Base-by-base conservation (phyloP, 1,140 invertebrate species). In the Drosophila tropicalis region DNA sequence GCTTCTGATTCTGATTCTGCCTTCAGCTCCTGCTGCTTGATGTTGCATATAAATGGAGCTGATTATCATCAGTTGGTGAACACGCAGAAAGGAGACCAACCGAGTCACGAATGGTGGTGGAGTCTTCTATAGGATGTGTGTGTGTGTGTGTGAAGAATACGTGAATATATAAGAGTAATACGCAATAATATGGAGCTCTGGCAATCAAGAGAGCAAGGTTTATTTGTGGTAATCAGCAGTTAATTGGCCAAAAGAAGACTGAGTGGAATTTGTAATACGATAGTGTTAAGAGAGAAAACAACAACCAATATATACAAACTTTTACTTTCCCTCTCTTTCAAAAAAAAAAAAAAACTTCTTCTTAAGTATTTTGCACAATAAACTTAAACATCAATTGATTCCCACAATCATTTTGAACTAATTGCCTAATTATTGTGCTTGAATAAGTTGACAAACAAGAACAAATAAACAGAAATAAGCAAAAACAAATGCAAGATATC, bases 21-120 rank as follows among this genome's bases (percentile, higher is more conserved):
- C 44, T 51, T 51, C 44, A 51, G 44, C 22, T 65, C 57, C 51
- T 15, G 34, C 29, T 32, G 15, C 29, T 62, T 47, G 61, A 57
- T 73, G 72, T 72, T 78, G 83, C 84, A 83, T 86, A 86, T 87
- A 86, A 86, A 87, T 86, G 83, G 56, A 44, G 70, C 84, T 83
- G 83, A 87, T 87, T 87, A 87, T 83, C 84, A 65, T 51, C 15
- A 58, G 56, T 51, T 51, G 9, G 44, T 51, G 44, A 51, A 51
- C 5, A 39, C 67, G 63, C 60, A 61, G 62, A 76, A 60, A 58
- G 58, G 55, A 29, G 25, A 39, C 61, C 56, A 29, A 41, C n/a
- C n/a, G 12, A 39, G 36, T 39, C 36, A 39, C 36, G 36, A 13
- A 22, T 47, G 41, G n/a, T 19, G 72, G n/a, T 19, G 72, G 22